Conservation (phyloP, 1,140 invertebrate species). For the Drosophila teissieri region DNA sequence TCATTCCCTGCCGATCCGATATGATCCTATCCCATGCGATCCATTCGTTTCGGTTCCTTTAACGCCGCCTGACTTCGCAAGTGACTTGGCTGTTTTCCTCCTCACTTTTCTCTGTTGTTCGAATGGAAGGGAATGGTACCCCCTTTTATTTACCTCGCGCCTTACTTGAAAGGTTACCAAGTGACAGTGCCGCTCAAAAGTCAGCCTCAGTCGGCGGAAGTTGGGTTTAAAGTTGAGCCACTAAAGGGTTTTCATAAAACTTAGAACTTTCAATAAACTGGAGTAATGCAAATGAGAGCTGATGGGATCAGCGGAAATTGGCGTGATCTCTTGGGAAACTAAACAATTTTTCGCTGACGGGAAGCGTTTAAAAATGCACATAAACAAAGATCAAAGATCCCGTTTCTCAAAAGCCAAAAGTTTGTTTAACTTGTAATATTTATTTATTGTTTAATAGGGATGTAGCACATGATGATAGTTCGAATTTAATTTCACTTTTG, state of each 20-base stretch:
- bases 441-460: no score
- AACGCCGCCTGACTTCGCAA: constrained; percentile 47
- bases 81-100: constrained; percentile 35
- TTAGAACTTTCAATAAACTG: background rate
- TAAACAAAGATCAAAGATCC: background rate
- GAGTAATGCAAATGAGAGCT: background rate
- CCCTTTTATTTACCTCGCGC: constrained; percentile 16
- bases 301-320: background rate
- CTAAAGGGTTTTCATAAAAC: background rate
- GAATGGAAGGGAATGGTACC: background rate
- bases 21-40: constrained; percentile 6
- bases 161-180: constrained; percentile 8
- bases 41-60: constrained; percentile 31
- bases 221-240: constrained; percentile 8
- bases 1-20: background rate
- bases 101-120: background rate
- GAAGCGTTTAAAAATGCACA: no score
- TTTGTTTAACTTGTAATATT: no score
- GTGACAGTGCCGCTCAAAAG: constrained; percentile 15
- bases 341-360: background rate
- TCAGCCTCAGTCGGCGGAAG: constrained; percentile 13
- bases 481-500: no score
- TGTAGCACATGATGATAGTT: no score
- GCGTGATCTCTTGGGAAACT: background rate
- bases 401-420: no score